Evolutionary conservation across 2,113 vertebrate species (phyloP), one percentile per base, ranked within the genome.

Genomic region (Pionites leucogaster): DNA sequence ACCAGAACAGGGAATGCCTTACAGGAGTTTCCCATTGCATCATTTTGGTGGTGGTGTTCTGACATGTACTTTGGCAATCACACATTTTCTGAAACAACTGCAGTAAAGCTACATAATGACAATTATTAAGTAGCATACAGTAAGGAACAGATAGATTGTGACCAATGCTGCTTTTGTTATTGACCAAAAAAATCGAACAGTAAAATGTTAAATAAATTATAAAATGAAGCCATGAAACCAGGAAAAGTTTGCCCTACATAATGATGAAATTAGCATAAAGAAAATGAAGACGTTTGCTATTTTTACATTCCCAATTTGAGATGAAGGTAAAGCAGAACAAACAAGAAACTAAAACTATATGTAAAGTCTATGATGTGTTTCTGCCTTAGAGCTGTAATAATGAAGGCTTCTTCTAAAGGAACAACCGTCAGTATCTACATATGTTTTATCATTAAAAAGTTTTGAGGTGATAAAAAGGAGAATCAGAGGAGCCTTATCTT

Each of bases 61-160:
- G 29, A 39, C 1, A 0, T 1, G 3, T 16, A 9, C 1, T 0
- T 22, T 31, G 7, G 7, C 31, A 77, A 6, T n/a, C 2, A 2
- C 19, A 7, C 6, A 5, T 69, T 49, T 70, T 29, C 19, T 42
- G 65, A 55, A 29, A 14, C 28, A 84, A 17, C 13, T 39, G 33
- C 55, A 78, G 27, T 17, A 46, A 50, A 92, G 16, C 8, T 33
- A 59, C 18, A 6, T 10, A 42, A 60, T 33, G 16, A 11, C 17
- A 52, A 23, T 11, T 59, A 50, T 37, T 53, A 65, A 92, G 59
- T 7, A 62, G 33, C 27, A 12, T 2, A 8, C 2, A 76, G 10
- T 2, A 17, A 71, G 39, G 39, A 75, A 12, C 9, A 49, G 42
- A 39, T 4, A 52, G 29, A 37, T 29, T 24, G 17, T 69, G 35